Evolutionary conservation across 1,140 invertebrate genomes (phyloP), one percentile per base, ranked within the genome.

Genomic region (Lepidurus apus): DNA sequence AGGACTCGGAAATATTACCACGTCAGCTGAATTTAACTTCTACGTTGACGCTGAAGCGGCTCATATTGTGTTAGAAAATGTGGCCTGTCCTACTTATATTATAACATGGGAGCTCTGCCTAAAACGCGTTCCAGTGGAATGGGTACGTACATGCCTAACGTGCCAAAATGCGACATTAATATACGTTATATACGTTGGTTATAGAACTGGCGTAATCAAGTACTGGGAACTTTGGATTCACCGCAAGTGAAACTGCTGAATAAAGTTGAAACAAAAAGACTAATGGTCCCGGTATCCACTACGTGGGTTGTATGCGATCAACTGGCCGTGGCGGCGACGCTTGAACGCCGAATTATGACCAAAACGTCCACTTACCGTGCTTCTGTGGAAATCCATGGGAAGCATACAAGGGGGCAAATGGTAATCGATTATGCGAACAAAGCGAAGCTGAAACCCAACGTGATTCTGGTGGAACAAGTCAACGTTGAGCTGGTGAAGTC

Each of bases 11-110:
- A 89, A 90, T 77, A 81, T 84, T 6, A 81, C 81, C 10, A 84
- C 86, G 0, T 86, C 87, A 17, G 85, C 88, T 0, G 91, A 93
- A 83, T 92, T 89, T 82, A 93, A 93, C 84, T 92, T 92, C 81
- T 82, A 83, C n/a, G 82, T 83, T 77, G 91, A 92, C 82, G 90
- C 91, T 1, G 89, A 90, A 82, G 88, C 90, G 10, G 89, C 90
- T 75, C 85, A 84, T 74, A 87, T 91, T 34, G 86, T 89, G 4
- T 81, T 88, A 78, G 82, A 84, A 73, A 84, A 82, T 81, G 80
- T 81, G 3, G 78, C 82, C 26, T 84, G 82, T 74, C 80, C 80
- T 1, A 79, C 84, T 1, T 82, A 81, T n/a, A 73, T 84, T 11
- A 81, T 84, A 9, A 80, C 84, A 7, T 85, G 84, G 84, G 84